phyloP scores from a whole-genome alignment of 1,140 invertebrate species.

The Cotesia vestalis region DNA sequence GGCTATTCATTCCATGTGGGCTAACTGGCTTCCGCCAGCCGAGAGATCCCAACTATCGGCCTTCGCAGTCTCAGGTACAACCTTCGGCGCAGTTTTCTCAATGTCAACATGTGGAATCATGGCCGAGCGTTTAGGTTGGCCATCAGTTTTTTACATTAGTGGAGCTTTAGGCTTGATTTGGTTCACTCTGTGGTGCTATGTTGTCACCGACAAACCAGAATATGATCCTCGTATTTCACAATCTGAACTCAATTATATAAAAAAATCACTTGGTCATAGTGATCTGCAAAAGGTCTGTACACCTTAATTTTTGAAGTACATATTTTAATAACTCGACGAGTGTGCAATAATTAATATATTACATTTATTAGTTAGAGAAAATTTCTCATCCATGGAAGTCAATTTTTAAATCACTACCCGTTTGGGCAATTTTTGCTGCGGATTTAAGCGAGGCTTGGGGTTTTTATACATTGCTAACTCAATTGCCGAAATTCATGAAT shows the following conservation, averaged over 20 bases:
- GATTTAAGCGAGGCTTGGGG: constrained; percentile 97
- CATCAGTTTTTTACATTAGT: constrained; percentile 88
- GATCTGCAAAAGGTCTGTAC: constrained; percentile 39
- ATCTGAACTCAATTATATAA: constrained; percentile 82
- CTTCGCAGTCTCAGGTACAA: constrained; percentile 83
- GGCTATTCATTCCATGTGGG: constrained; percentile 87
- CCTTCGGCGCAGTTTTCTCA: constrained; percentile 83
- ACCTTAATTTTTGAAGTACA: not conserved
- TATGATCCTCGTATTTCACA: constrained; percentile 78
- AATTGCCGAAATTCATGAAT: constrained; percentile 90
- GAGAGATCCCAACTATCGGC: constrained; percentile 82
- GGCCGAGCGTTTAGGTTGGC: constrained; percentile 81
- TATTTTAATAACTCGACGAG: too few species aligned
- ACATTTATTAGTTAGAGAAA: constrained; percentile 46
- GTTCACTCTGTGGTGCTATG: constrained; percentile 75
- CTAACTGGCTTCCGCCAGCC: constrained; percentile 85
- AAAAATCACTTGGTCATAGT: constrained; percentile 54
- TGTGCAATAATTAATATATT: not conserved
- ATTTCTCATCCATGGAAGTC: constrained; percentile 80
- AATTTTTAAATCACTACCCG: constrained; percentile 84
- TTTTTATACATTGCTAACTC: constrained; percentile 92
- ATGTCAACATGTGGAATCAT: constrained; percentile 80
- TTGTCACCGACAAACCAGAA: constrained; percentile 80
- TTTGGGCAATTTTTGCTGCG: constrained; percentile 90
- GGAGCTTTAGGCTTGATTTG: constrained; percentile 79